Evolutionary conservation across 2,888 invertebrate species (phyloP).

Genomic region (Iselma pallidipennis): DNA sequence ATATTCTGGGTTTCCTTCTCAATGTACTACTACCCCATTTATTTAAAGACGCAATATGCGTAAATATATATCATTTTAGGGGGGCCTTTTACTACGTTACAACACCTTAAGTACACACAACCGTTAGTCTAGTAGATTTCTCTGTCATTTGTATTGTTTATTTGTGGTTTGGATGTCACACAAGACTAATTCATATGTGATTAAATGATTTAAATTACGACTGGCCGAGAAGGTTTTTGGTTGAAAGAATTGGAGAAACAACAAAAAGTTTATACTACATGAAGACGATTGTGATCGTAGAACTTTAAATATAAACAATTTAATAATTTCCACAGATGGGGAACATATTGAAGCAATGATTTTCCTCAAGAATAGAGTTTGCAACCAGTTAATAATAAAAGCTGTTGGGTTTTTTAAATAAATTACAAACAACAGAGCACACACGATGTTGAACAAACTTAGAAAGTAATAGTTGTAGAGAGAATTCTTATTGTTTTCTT

Average conservation of each 20-base stretch:
- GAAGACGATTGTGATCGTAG: too few relatives aligned
- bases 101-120: conserved; percentile 22
- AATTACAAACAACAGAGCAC: not conserved
- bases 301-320: not conserved
- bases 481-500: not conserved
- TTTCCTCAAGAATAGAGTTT: not conserved
- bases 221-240: not conserved
- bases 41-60: conserved; percentile 34
- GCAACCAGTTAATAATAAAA: too few relatives aligned
- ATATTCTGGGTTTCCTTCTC: conserved; percentile 31
- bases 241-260: too few relatives aligned
- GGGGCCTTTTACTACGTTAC: conserved; percentile 28
- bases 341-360: not conserved
- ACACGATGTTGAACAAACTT: not conserved
- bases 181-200: conserved; percentile 13
- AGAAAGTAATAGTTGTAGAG: not conserved
- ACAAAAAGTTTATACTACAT: too few relatives aligned
- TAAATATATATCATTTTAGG: conserved; percentile 33
- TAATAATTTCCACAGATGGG: not conserved
- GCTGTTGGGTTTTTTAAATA: not conserved
- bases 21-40: too few relatives aligned
- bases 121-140: not conserved
- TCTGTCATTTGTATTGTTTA: conserved; percentile 8
- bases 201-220: conserved; percentile 20
- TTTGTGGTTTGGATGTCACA: conserved; percentile 16